A percentile compares a stretch with the other conserved stretches of the same genome.
Evolutionary conservation across 2,113 vertebrate genomes (phyloP).

Genomic region (Oryzias curvinotus): DNA sequence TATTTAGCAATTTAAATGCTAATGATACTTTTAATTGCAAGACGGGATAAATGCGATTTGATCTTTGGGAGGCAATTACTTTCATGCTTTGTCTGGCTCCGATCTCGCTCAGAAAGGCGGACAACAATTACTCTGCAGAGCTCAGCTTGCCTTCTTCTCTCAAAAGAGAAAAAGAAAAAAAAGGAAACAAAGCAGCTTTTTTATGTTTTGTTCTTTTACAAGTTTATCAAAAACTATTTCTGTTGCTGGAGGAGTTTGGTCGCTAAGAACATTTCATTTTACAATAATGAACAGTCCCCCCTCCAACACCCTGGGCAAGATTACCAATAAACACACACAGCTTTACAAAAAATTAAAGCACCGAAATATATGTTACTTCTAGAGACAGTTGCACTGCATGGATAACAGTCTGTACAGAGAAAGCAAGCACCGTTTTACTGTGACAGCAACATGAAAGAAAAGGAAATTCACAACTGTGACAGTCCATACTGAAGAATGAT

Average conservation of each 20-base stretch:
- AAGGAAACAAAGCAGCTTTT: slow-evolving; percentile 46
- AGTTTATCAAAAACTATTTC: slow-evolving; percentile 64
- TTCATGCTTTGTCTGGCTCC: slow-evolving; percentile 63
- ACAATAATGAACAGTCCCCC: slow-evolving; percentile 46
- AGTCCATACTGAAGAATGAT: slow-evolving; percentile 30
- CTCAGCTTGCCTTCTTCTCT: slow-evolving; percentile 20
- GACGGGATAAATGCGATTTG: slow-evolving; percentile 70
- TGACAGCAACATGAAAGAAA: slow-evolving; percentile 40
- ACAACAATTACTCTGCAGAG: slow-evolving; percentile 52
- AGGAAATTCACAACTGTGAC: slow-evolving; percentile 31
- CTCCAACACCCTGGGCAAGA: slow-evolving; percentile 25
- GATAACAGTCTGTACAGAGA: slow-evolving; percentile 56
- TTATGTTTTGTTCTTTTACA: slow-evolving; percentile 52
- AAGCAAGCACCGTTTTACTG: slow-evolving; percentile 45
- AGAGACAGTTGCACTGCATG: slow-evolving; percentile 47
- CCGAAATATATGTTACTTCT: slow-evolving; percentile 8
- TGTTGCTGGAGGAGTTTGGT: slow-evolving; percentile 14
- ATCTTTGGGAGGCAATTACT: slow-evolving; percentile 74
- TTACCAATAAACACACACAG: slow-evolving; percentile 27
- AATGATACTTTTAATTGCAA: slow-evolving; percentile 81
- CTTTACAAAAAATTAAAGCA: slow-evolving; percentile 44
- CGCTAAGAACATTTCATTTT: slow-evolving; percentile 48
- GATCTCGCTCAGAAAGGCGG: slow-evolving; percentile 52
- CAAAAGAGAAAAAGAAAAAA: slow-evolving; percentile 38
- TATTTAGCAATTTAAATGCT: slow-evolving; percentile 82